These are phyloP conservation scores for Oreohelix idahoensis DNA, from an alignment of 1,140 invertebrate genomes.

Conservation along the genomic window DNA sequence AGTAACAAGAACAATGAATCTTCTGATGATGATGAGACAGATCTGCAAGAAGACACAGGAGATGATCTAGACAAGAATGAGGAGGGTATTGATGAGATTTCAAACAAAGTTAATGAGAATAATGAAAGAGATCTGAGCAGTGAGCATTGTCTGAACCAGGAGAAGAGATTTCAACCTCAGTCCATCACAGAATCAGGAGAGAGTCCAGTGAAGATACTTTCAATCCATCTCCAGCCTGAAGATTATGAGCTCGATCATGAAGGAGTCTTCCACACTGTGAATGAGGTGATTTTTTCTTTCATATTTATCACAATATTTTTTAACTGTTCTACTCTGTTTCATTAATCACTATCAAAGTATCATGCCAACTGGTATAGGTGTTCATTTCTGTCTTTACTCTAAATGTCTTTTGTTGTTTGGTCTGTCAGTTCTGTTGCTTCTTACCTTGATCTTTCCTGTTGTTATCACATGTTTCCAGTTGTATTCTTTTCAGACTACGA, in stretches of 20 bases:
- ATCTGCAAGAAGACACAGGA: background rate
- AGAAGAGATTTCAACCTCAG: background rate
- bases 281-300: background rate
- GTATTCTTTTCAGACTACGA: too few relatives aligned
- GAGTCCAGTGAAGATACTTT: background rate
- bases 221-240: constrained; percentile 4
- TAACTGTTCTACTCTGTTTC: too few relatives aligned
- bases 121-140: too few relatives aligned
- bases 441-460: too few relatives aligned
- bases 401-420: too few relatives aligned
- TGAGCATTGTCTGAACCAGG: background rate
- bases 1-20: background rate
- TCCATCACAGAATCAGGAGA: background rate
- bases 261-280: background rate
- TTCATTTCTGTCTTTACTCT: too few relatives aligned
- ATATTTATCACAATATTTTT: background rate
- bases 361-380: too few relatives aligned
- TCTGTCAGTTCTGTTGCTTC: too few relatives aligned
- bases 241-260: constrained; percentile 12
- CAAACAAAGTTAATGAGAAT: background rate
- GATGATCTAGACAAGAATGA: background rate
- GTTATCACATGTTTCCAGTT: too few relatives aligned
- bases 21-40: background rate
- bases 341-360: too few relatives aligned
- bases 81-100: background rate